phyloP scores from a whole-genome alignment of 2,797 vertebrate genomes.

The Cyclura pinguis region DNA sequence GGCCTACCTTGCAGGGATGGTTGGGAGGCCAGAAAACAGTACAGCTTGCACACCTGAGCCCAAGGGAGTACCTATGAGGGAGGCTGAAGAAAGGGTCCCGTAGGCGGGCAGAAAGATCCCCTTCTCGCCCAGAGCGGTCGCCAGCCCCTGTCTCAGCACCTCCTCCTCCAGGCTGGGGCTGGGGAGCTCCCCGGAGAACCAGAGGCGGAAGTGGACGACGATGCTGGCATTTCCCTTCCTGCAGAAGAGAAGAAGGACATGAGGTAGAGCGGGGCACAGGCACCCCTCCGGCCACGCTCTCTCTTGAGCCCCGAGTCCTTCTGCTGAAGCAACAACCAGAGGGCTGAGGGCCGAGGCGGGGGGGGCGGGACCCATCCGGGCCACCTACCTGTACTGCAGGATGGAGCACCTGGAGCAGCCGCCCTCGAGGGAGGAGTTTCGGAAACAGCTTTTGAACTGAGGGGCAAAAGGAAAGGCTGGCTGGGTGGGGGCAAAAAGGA shows the following conservation, averaged over 20 bases:
- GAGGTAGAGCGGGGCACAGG: rapidly evolving
- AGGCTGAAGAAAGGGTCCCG: conserved; percentile 84
- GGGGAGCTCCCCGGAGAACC: conserved; percentile 34
- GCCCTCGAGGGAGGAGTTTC: conserved; percentile 82
- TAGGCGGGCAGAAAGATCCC: conserved; percentile 82
- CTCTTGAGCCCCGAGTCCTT: no score
- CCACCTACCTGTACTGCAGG: conserved; percentile 88
- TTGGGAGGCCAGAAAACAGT: background rate
- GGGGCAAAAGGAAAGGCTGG: conserved; percentile 45
- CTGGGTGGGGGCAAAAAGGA: rapidly evolving
- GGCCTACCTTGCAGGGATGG: background rate
- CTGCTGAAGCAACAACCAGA: no score
- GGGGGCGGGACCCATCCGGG: rapidly evolving
- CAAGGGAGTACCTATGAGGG: conserved; percentile 83
- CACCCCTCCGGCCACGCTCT: no score
- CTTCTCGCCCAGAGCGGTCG: conserved; percentile 70
- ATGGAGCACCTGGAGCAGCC: conserved; percentile 85
- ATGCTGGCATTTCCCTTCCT: conserved; percentile 87
- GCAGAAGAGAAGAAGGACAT: conserved; percentile 1
- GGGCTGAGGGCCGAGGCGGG: no score
- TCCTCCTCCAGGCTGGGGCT: conserved; percentile 79
- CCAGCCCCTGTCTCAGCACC: conserved; percentile 83
- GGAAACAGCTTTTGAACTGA: conserved; percentile 88
- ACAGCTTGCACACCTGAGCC: no score
- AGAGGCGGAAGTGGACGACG: conserved; percentile 83